phyloP scores from a whole-genome alignment of 2,113 vertebrate genomes.

The Shinisaurus crocodilurus region DNA sequence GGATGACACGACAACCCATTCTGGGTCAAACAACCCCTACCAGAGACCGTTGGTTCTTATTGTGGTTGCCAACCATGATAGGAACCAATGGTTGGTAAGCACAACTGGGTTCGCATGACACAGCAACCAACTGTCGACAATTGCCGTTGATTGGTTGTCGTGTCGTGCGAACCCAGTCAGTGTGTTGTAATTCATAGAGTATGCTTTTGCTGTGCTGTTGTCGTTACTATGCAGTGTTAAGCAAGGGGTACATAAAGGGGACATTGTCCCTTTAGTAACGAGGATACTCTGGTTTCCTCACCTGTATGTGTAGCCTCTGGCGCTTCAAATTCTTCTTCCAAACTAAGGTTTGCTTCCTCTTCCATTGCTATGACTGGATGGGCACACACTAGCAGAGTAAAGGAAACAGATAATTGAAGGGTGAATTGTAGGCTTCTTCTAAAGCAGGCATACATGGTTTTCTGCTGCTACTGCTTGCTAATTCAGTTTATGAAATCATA shows the following conservation, averaged over 20 bases:
- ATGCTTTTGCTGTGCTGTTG: background rate
- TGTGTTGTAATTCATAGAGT: too few relatives aligned
- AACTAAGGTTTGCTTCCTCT: constrained; percentile 71
- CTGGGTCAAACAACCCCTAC: too few relatives aligned
- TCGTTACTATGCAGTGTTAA: background rate
- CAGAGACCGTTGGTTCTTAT: too few relatives aligned
- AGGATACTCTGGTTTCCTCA: constrained; percentile 66
- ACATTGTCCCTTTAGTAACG: background rate
- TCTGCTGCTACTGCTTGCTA: background rate
- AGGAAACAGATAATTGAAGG: background rate
- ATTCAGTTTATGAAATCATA: constrained; percentile 4
- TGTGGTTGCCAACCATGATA: too few relatives aligned
- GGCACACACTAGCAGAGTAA: background rate
- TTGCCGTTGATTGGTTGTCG: too few relatives aligned
- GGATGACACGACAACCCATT: too few relatives aligned
- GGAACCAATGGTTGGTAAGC: too few relatives aligned
- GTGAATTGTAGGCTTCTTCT: background rate
- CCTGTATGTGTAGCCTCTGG: constrained; percentile 87
- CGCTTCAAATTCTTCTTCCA: constrained; percentile 87
- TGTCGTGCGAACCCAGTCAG: too few relatives aligned
- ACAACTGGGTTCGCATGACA: too few relatives aligned
- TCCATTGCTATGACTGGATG: constrained; percentile 71
- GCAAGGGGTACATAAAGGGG: background rate
- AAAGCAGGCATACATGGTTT: background rate
- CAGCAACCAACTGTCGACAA: too few relatives aligned